A percentile compares a stretch with the other conserved stretches of the same genome.
Evolutionary conservation across 2,888 invertebrate species (phyloP).

Genomic region (Agonopterix arenella): DNA sequence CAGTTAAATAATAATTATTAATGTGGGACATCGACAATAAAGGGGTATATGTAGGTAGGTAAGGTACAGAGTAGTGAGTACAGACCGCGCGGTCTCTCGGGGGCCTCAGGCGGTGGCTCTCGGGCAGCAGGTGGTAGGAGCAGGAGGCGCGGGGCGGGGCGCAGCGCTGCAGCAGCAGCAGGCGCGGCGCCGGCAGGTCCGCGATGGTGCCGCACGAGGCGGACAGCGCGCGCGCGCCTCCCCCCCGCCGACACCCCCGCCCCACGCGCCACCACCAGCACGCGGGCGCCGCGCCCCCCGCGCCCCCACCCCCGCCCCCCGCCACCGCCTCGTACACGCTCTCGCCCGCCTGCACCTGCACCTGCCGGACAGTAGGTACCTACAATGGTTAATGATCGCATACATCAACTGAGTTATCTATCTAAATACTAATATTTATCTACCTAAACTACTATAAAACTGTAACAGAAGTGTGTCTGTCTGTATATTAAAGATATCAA

Average conservation of each 20-base stretch:
- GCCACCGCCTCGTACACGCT: not conserved
- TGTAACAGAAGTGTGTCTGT: too few relatives aligned
- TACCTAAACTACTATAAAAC: too few relatives aligned
- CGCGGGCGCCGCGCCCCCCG: constrained; percentile 17
- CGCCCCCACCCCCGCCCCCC: constrained; percentile 17
- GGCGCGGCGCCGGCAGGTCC: constrained; percentile 24
- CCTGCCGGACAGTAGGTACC: too few relatives aligned
- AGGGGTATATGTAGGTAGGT: too few relatives aligned
- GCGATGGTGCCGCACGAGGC: constrained; percentile 80
- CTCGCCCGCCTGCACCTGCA: too few relatives aligned
- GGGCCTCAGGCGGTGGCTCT: constrained; percentile 26
- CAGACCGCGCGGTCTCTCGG: constrained; percentile 6
- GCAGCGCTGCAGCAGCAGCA: constrained; percentile 32
- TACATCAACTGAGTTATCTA: too few relatives aligned
- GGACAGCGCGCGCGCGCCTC: constrained; percentile 35
- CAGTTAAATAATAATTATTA: too few relatives aligned
- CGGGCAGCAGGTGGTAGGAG: constrained; percentile 37
- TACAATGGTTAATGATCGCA: too few relatives aligned
- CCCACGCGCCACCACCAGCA: constrained; percentile 10
- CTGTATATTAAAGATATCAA: too few relatives aligned
- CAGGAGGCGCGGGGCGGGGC: constrained; percentile 13
- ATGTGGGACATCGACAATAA: too few relatives aligned
- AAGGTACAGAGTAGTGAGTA: too few relatives aligned
- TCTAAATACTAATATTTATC: too few relatives aligned
- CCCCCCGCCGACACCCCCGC: constrained; percentile 16